Percentiles rank a stretch among this genome's conserved stretches.
These are phyloP conservation scores for Oasisia sp. DNA, from an alignment of 2,888 invertebrate genomes.

Conservation along the genomic window DNA sequence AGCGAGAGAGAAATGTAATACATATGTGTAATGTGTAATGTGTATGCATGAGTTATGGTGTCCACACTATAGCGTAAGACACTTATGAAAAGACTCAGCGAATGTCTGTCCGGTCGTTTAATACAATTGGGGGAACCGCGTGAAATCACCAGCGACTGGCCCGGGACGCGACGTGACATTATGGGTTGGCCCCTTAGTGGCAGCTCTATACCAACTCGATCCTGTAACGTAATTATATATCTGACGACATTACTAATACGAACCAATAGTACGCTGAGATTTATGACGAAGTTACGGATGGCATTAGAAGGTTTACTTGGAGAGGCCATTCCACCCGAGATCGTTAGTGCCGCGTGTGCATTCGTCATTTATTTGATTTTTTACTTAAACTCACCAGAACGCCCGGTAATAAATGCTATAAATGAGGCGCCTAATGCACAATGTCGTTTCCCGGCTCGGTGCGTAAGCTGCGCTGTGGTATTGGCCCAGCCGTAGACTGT, in stretches of 20 bases:
- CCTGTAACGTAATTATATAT: background rate
- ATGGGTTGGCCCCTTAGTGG: background rate
- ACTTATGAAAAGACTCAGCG: background rate
- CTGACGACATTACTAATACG: conserved; percentile 1
- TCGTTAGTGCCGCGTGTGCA: background rate
- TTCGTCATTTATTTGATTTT: background rate
- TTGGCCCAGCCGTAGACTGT: background rate
- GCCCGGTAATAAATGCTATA: background rate
- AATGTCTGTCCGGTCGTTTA: background rate
- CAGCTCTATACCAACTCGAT: background rate
- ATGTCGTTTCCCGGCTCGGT: background rate
- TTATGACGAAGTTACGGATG: conserved; percentile 12
- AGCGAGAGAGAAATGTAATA: too few species aligned
- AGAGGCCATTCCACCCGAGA: background rate
- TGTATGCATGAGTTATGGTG: too few species aligned
- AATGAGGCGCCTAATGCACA: background rate
- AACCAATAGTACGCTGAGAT: background rate
- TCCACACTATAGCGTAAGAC: too few species aligned
- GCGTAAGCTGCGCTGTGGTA: background rate
- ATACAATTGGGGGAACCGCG: background rate
- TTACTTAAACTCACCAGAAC: background rate
- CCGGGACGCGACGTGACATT: background rate
- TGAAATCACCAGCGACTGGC: background rate
- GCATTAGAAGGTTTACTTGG: background rate
- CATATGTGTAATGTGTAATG: too few species aligned